Evolutionary conservation across 2,113 vertebrate genomes (phyloP).

Genomic region (Tachuris rubrigastra): DNA sequence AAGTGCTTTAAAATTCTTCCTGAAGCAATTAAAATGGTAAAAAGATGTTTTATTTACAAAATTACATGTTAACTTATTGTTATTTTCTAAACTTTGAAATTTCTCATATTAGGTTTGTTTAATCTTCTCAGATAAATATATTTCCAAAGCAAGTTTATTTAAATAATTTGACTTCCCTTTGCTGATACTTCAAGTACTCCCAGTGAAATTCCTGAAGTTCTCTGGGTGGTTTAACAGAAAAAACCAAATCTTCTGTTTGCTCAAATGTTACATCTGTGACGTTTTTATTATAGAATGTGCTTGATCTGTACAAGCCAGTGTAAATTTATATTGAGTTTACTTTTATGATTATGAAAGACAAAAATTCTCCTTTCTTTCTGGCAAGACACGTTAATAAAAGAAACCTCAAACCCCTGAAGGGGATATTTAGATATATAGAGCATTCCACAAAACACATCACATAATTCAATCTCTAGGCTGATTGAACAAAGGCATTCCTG

Average conservation of each 20-base stretch:
- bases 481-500: background rate
- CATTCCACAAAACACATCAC: background rate
- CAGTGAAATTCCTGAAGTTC: background rate
- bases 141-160: background rate
- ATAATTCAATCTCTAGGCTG: background rate
- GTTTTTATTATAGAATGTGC: background rate
- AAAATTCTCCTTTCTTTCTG: background rate
- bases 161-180: background rate
- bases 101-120: background rate
- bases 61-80: background rate
- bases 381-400: background rate
- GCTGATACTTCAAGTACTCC: background rate
- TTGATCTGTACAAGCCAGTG: background rate
- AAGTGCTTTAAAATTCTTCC: too few relatives aligned
- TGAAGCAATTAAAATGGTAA: too few relatives aligned
- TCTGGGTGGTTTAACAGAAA: background rate
- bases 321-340: background rate
- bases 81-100: background rate
- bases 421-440: background rate
- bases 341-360: background rate
- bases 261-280: background rate
- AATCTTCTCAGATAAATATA: background rate
- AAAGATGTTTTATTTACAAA: background rate
- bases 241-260: background rate
- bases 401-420: background rate